These are phyloP conservation scores for Drosophila teissieri DNA, from an alignment of 1,140 invertebrate species.

Conservation along the genomic window DNA sequence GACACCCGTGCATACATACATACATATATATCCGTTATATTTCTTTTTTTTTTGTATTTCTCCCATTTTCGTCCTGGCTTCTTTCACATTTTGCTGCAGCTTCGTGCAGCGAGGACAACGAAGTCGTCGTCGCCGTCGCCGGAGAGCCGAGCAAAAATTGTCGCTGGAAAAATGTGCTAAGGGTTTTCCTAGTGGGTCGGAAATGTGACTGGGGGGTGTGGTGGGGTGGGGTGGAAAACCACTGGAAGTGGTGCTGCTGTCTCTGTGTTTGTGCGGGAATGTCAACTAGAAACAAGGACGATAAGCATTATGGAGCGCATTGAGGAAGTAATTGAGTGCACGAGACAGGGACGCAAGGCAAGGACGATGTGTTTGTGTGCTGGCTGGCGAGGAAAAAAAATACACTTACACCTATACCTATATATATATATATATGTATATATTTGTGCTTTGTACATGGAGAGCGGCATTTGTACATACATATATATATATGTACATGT, in stretches of 20 bases:
- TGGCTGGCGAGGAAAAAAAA: slow-evolving; percentile 24
- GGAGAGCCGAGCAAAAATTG: slow-evolving; percentile 76
- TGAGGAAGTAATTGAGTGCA: slow-evolving; percentile 83
- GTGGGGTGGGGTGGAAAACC: slow-evolving; percentile 10
- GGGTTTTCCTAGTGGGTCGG: slow-evolving; percentile 51
- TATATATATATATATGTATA: slow-evolving; percentile 39
- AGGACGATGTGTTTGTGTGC: slow-evolving; percentile 56
- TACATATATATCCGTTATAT: slow-evolving; percentile 4
- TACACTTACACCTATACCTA: slow-evolving; percentile 31
- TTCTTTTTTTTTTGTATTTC: slow-evolving; percentile 15
- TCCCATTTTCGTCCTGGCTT: slow-evolving; percentile 17
- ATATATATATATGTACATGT: slow-evolving; percentile 36
- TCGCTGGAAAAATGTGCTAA: slow-evolving; percentile 80
- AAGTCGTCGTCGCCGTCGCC: neutral
- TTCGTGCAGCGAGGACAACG: slow-evolving; percentile 61
- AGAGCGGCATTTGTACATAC: slow-evolving; percentile 22
- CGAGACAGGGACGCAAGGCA: slow-evolving; percentile 72
- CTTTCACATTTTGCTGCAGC: slow-evolving; percentile 65
- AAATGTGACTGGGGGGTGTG: neutral
- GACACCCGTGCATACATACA: slow-evolving; percentile 47
- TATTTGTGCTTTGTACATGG: slow-evolving; percentile 9
- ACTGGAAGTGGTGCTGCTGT: slow-evolving; percentile 35
- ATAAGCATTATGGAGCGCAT: slow-evolving; percentile 83
- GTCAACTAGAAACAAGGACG: slow-evolving; percentile 83
- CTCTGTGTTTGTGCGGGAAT: slow-evolving; percentile 72